These are phyloP conservation scores for Bergia sp. DNA, from an alignment of 92 coral and sea anemone genomes.

Conservation along the genomic window DNA sequence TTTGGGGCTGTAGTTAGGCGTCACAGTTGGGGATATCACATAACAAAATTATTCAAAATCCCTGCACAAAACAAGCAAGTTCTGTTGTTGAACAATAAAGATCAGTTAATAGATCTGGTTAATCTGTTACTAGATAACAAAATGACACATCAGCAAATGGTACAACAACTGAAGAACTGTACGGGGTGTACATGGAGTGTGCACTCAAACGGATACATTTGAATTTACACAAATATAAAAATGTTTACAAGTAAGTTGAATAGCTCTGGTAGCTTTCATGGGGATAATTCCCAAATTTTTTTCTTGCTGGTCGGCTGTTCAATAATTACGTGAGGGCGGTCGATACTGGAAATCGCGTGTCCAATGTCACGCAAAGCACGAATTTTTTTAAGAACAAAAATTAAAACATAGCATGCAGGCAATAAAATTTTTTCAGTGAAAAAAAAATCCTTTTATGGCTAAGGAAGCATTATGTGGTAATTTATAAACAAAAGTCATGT, in stretches of 20 bases:
- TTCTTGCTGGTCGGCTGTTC: background rate
- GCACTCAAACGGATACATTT: background rate
- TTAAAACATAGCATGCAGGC: no score
- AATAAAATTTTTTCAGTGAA: no score
- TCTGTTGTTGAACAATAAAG: conserved; percentile 41
- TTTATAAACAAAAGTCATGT: no score
- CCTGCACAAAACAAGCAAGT: conserved; percentile 32
- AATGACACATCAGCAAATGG: conserved; percentile 11
- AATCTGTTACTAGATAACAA: conserved; percentile 10
- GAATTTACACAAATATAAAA: background rate
- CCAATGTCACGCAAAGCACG: background rate
- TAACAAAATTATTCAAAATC: background rate
- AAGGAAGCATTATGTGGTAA: no score
- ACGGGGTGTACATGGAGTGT: background rate
- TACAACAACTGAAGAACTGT: background rate
- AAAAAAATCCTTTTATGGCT: no score
- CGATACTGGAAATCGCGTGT: background rate
- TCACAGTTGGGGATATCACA: conserved; percentile 20
- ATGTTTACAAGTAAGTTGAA: background rate
- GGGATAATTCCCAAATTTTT: background rate
- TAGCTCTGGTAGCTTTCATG: background rate
- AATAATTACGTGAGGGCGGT: no score
- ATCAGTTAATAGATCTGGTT: conserved; percentile 29
- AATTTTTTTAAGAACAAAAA: no score
- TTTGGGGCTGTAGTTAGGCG: conserved; percentile 28